These are phyloP conservation scores for Glyptemys insculpta DNA, from an alignment of 2,797 vertebrate species.

Conservation along the genomic window DNA sequence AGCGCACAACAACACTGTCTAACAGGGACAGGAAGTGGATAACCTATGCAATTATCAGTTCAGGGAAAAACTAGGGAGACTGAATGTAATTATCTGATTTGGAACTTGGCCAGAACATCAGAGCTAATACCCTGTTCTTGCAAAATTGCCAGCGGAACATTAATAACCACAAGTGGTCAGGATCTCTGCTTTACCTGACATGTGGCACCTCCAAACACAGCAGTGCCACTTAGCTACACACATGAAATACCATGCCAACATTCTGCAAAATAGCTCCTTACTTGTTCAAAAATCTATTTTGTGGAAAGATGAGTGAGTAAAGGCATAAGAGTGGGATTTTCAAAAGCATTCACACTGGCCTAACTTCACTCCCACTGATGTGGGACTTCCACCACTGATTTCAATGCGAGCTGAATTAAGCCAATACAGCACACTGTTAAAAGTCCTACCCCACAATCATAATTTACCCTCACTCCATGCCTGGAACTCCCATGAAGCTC, in stretches of 20 bases:
- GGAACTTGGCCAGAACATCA: neutral
- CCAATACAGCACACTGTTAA: conserved; percentile 36
- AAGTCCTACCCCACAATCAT: conserved; percentile 12
- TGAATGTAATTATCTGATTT: conserved; percentile 10
- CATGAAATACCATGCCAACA: conserved; percentile 49
- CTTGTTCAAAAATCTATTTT: conserved; percentile 44
- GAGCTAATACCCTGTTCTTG: conserved; percentile 18
- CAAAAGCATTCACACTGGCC: conserved; percentile 44
- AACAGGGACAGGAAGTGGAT: neutral
- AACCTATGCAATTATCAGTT: conserved; percentile 35
- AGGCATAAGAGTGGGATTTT: conserved; percentile 45
- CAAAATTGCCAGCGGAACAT: neutral
- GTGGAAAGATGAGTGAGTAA: conserved; percentile 42
- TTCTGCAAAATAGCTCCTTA: conserved; percentile 43
- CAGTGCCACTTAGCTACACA: neutral
- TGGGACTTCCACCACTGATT: neutral
- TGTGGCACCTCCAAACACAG: conserved; percentile 32
- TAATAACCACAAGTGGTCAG: conserved; percentile 45
- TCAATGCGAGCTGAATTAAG: neutral
- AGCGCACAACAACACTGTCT: neutral
- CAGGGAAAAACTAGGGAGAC: neutral
- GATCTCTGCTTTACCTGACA: conserved; percentile 50
- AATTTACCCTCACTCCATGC: conserved; percentile 11
- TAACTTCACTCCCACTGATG: neutral
- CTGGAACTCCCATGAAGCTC: conserved; percentile 1